Percentiles rank a stretch among this genome's conserved stretches.
These are phyloP conservation scores for Pteria penguin DNA, from an alignment of 2,888 invertebrate species.

Conservation along the genomic window DNA sequence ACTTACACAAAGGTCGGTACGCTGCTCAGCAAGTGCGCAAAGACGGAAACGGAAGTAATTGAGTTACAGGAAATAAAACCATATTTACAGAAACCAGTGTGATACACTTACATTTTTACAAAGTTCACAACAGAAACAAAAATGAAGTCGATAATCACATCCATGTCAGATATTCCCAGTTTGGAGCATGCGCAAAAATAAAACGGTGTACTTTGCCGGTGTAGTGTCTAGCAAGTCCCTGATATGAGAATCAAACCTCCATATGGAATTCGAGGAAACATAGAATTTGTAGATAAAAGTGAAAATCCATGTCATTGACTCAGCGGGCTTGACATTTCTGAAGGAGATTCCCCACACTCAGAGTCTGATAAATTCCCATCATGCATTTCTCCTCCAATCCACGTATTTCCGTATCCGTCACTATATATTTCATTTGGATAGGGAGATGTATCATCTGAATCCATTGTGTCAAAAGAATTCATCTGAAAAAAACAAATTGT, in stretches of 20 bases:
- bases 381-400: conserved; percentile 40
- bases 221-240: conserved; percentile 23
- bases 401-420: conserved; percentile 39
- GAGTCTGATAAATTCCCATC: conserved; percentile 67
- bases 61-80: not conserved
- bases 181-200: no score
- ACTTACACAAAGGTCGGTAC: no score
- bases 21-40: no score
- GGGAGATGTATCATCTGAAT: conserved; percentile 61
- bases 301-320: conserved; percentile 53
- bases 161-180: no score
- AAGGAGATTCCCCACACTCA: conserved; percentile 70
- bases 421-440: conserved; percentile 50
- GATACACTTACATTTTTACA: no score
- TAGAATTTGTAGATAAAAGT: conserved; percentile 4
- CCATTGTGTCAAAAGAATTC: conserved; percentile 73
- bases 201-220: no score
- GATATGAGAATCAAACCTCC: conserved; percentile 45
- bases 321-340: conserved; percentile 74
- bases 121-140: no score
- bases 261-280: conserved; percentile 1
- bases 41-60: no score
- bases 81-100: not conserved
- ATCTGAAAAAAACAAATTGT: conserved; percentile 70
- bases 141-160: no score